These are phyloP conservation scores for Caranx melampygus DNA, from an alignment of 2,113 vertebrate genomes.

Conservation along the genomic window DNA sequence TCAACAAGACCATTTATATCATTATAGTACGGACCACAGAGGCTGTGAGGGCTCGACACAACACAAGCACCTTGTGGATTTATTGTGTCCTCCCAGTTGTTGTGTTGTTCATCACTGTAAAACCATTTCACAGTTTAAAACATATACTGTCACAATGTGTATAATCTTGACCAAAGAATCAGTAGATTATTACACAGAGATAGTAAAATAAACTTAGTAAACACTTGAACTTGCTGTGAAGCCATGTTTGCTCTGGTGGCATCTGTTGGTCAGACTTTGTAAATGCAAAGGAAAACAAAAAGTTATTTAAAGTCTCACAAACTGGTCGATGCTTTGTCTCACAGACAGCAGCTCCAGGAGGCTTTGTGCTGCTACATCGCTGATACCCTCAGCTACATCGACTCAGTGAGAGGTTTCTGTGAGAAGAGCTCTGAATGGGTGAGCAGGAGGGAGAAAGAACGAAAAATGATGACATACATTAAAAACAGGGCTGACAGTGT, in stretches of 20 bases:
- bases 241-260: neutral
- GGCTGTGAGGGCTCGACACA: no score
- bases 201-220: neutral
- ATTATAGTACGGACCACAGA: no score
- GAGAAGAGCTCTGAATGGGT: constrained; percentile 42
- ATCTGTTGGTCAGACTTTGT: neutral
- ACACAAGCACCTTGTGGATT: no score
- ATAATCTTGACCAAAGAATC: no score
- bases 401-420: constrained; percentile 57
- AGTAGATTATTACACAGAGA: neutral
- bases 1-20: no score
- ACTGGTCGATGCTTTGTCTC: neutral
- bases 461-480: constrained; percentile 57
- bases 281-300: neutral
- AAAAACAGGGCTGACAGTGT: constrained; percentile 48
- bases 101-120: no score
- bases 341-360: constrained; percentile 48
- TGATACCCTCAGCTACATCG: constrained; percentile 50
- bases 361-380: constrained; percentile 39
- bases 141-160: no score
- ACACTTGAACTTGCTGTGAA: neutral
- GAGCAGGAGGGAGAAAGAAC: constrained; percentile 38
- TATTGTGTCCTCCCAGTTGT: no score
- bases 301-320: neutral
- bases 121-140: no score